Conservation (phyloP, 2,113 vertebrate species). For the Strix aluco region DNA sequence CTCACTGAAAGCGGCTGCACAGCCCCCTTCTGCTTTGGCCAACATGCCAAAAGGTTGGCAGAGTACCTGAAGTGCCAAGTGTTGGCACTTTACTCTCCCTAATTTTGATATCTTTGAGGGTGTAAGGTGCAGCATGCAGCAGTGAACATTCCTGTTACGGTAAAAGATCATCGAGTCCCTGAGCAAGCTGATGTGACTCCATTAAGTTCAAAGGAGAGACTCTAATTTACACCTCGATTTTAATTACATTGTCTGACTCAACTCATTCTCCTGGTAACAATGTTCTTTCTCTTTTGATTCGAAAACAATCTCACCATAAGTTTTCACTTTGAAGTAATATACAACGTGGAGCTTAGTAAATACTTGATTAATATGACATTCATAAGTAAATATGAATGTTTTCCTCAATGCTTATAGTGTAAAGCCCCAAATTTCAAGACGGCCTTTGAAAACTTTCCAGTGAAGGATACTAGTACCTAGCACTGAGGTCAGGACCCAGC, state of each 20-base stretch:
- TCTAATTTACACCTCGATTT: neutral
- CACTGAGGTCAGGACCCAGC: neutral
- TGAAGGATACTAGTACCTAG: neutral
- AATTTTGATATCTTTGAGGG: neutral
- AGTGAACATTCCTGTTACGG: neutral
- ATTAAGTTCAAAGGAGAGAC: neutral
- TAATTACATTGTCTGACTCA: neutral
- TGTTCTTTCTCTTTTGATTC: slow-evolving; percentile 25
- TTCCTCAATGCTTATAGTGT: neutral
- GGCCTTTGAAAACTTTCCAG: neutral
- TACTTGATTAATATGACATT: neutral
- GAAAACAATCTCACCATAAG: neutral
- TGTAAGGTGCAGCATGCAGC: neutral
- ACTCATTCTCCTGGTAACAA: slow-evolving; percentile 14
- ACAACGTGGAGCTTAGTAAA: neutral
- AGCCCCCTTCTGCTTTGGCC: neutral
- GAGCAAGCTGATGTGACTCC: neutral
- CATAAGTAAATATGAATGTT: neutral
- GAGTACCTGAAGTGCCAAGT: neutral
- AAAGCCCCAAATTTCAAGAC: neutral
- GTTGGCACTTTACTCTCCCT: neutral
- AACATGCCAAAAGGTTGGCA: neutral
- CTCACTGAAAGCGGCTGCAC: neutral
- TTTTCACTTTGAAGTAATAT: neutral
- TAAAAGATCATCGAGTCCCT: neutral